Evolutionary conservation across 2,113 vertebrate genomes (phyloP).

Genomic region (Hippocampus barbouri): DNA sequence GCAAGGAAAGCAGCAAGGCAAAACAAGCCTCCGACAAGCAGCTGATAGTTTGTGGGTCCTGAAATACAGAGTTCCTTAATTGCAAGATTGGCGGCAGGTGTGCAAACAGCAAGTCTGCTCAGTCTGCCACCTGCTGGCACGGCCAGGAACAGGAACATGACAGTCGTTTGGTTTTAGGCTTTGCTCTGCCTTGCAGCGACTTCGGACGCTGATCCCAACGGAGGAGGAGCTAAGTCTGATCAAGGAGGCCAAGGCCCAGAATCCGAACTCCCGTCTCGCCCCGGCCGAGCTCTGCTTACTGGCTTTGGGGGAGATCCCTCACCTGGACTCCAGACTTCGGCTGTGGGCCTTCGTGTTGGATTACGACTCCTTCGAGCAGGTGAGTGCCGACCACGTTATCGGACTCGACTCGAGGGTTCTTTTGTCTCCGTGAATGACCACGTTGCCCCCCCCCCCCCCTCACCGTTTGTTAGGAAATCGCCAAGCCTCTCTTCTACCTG

Average conservation of each 20-base stretch:
- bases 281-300: conserved; percentile 71
- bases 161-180: too few relatives aligned
- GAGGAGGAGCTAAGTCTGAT: conserved; percentile 72
- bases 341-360: conserved; percentile 76
- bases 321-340: conserved; percentile 68
- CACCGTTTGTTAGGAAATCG: conserved; percentile 65
- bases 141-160: too few relatives aligned
- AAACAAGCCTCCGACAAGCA: too few relatives aligned
- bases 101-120: too few relatives aligned
- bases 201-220: conserved; percentile 65
- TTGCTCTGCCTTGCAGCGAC: conserved; percentile 47
- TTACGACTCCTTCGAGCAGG: conserved; percentile 73
- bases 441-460: background rate
- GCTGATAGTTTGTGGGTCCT: too few relatives aligned
- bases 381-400: conserved; percentile 24
- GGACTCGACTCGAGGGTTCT: background rate
- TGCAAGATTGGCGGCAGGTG: too few relatives aligned
- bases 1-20: too few relatives aligned
- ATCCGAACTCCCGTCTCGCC: conserved; percentile 52
- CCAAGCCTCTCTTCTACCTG: conserved; percentile 75
- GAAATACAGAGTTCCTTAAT: too few relatives aligned
- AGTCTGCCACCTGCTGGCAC: too few relatives aligned
- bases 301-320: conserved; percentile 62
- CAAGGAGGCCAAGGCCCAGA: conserved; percentile 59
- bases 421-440: conserved; percentile 1